Base-by-base conservation (phyloP, 2,113 vertebrate genomes). In the Agapornis roseicollis region DNA sequence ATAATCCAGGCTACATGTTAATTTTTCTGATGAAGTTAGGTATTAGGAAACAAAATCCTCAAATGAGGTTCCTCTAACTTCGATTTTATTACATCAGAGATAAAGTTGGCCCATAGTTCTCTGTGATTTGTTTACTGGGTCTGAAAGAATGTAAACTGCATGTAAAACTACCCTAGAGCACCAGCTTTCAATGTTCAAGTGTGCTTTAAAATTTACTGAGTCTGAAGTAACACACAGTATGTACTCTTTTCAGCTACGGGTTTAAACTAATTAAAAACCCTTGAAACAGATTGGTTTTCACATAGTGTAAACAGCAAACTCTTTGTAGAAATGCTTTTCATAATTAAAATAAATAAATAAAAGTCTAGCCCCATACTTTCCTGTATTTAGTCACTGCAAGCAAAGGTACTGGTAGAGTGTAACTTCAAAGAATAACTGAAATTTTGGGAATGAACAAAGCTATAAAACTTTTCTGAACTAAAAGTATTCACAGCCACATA, bases 401-500 rank as follows among this genome's bases (percentile, higher is more conserved):
- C 37, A 49, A 70, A 93, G 47, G 83, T 39, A 53, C 46, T 56
- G 35, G 70, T 89, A 69, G 82, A 44, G 70, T 68, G 70, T 60
- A 64, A 50, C 31, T 93, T 87, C 49, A 69, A 74, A 66, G 64
- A 87, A 58, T 78, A 94, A 86, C 61, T 60, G 58, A 72, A 90
- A 73, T 89, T 90, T 90, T 93, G 53, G 66, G 87, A 89, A 89
- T 23, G 80, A 90, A 79, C 61, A 85, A 85, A 93, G 61, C 68
- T 77, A 90, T 94, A 92, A 96, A 96, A 88, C 69, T 91, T 52
- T n/a, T 69, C 56, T 56, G 66, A 70, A 56, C 73, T 92, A 76
- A 65, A 77, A 81, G 88, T 94, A 95, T 94, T 95, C 91, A 71
- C 90, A 96, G 83, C 61, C 77, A 72, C 61, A 85, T 93, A 95